Evolutionary conservation across 2,888 invertebrate species (phyloP).

Genomic region (Drosophila differens): DNA sequence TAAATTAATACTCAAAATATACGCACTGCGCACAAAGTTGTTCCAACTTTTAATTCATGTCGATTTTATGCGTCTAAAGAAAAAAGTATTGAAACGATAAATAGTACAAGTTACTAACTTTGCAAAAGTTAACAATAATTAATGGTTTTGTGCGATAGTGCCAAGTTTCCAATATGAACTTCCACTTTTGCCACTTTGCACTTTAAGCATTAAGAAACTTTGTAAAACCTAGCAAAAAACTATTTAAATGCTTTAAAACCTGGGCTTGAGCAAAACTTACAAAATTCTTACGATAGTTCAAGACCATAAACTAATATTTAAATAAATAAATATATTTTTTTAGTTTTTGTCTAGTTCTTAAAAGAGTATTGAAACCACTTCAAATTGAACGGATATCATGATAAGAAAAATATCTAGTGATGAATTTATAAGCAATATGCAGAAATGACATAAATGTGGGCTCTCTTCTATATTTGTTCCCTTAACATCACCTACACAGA

Average conservation of each 20-base stretch:
- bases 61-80: not conserved
- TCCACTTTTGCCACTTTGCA: not conserved
- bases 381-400: not conserved
- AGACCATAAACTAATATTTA: not conserved
- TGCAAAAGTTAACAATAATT: slow-evolving; percentile 3
- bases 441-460: not conserved
- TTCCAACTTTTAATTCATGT: slow-evolving; percentile 22
- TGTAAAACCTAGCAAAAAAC: not conserved
- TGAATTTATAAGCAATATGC: not conserved
- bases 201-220: not conserved
- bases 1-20: slow-evolving; percentile 38
- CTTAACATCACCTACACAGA: not conserved
- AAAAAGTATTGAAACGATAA: slow-evolving; percentile 2
- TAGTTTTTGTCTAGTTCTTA: not conserved
- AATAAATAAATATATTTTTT: not conserved
- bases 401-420: not conserved
- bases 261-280: not conserved
- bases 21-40: slow-evolving; percentile 50
- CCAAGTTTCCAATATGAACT: not conserved
- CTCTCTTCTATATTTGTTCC: not conserved
- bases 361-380: not conserved
- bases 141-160: not conserved
- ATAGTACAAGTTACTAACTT: not conserved
- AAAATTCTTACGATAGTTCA: not conserved
- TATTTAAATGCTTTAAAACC: not conserved